Base-by-base conservation (phyloP, 2,113 vertebrate species). In the Bambusicola thoracicus region DNA sequence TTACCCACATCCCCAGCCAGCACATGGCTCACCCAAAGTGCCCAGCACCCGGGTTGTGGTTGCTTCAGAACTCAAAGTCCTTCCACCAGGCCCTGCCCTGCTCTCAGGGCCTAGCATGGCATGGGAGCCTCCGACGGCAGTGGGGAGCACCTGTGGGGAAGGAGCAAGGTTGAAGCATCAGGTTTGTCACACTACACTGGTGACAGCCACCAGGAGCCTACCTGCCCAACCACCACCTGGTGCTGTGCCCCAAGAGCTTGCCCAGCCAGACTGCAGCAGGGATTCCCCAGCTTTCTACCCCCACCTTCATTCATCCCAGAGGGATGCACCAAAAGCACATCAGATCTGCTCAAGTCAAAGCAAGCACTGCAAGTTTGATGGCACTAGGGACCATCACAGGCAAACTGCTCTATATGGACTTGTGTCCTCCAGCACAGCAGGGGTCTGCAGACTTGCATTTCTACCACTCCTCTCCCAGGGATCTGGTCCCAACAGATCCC, bases 41-140 rank as follows among this genome's bases (percentile, higher is more conserved):
- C 79, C 90, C 91, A 0, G 8, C 91, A 91, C 90, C 87, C 70
- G 61, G 76, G 68, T 34, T 46, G 63, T 5, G 40, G 8, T 74
- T 0, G 0, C 27, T 83, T 68, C 1, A 0, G 27, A 76, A 70
- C 53, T 22, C 55, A 5, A 67, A 27, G 38, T 34, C 56, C 7
- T 0, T 1, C 29, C 32, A 11, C 4, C 0, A 0, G 43, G 44
- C 49, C 58, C 63, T 67, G 94, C 62, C 70, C 1, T 0, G 18
- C 34, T 63, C 19, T 66, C 1, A 0, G 30, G 7, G 66, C 48
- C 96, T 89, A 95, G 94, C 89, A 94, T 0, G 17, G 51, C 82
- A 85, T 32, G 22, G 83, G 81, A 46, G 87, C 46, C 29, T 92
- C 78, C 0, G 77, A n/a, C 0, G 40, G 75, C 66, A 84, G 44